These are phyloP conservation scores for Datnioides undecimradiatus DNA, from an alignment of 2,113 vertebrate species.

Conservation along the genomic window DNA sequence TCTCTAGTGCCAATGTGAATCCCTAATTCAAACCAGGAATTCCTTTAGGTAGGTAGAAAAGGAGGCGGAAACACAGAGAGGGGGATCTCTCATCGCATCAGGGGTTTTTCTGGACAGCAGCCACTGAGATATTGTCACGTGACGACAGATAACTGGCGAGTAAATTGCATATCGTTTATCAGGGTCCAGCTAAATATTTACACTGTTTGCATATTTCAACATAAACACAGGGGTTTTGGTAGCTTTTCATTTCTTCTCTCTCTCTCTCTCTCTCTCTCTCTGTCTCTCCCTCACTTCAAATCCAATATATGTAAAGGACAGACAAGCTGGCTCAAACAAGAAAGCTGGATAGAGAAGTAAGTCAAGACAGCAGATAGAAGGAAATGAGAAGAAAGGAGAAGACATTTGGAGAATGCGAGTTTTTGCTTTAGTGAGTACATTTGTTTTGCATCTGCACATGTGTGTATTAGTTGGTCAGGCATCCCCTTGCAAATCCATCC, in stretches of 20 bases:
- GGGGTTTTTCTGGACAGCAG: conserved; percentile 64
- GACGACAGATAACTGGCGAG: conserved; percentile 65
- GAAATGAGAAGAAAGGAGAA: background rate
- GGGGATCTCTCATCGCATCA: conserved; percentile 70
- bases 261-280: background rate
- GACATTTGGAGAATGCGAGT: conserved; percentile 1
- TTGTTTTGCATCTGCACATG: conserved; percentile 15
- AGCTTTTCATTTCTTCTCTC: conserved; percentile 43
- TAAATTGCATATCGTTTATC: conserved; percentile 72
- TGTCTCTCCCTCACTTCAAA: conserved; percentile 18
- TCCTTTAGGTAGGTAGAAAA: conserved; percentile 70
- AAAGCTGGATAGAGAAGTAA: conserved; percentile 5
- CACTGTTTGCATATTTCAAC: conserved; percentile 68
- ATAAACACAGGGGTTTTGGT: conserved; percentile 61
- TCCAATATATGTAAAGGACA: conserved; percentile 40
- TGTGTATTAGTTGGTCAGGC: conserved; percentile 35
- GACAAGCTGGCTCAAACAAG: conserved; percentile 34
- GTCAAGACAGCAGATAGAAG: conserved; percentile 17
- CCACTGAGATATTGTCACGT: conserved; percentile 72
- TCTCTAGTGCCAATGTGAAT: conserved; percentile 68
- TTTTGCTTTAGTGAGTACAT: conserved; percentile 31
- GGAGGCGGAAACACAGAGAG: conserved; percentile 62
- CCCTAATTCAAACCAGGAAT: conserved; percentile 80
- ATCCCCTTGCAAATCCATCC: conserved; percentile 48
- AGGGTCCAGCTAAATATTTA: conserved; percentile 68